Conservation (phyloP, 2,113 vertebrate species). For the Ursus arctos region DNA sequence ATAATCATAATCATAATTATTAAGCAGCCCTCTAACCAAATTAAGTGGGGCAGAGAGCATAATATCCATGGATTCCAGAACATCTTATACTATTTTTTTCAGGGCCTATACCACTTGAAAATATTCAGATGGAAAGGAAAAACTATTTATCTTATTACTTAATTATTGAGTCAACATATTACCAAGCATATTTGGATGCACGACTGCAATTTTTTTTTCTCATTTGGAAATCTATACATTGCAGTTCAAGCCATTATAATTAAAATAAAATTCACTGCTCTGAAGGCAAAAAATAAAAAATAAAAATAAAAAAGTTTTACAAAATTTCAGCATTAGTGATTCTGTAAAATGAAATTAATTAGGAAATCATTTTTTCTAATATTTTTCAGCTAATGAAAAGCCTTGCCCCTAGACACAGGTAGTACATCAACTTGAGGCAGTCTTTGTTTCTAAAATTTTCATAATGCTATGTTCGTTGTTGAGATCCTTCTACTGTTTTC, state of each 20-base stretch:
- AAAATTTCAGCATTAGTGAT: neutral
- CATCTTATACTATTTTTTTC: neutral
- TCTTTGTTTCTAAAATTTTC: neutral
- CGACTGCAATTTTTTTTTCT: neutral
- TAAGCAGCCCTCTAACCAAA: neutral
- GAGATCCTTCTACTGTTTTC: neutral
- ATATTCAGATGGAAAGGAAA: too few species aligned
- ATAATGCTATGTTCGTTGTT: neutral
- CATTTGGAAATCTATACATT: neutral
- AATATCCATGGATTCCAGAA: neutral
- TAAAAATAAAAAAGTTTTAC: neutral
- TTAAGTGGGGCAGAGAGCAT: neutral
- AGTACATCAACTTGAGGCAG: neutral
- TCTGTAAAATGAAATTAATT: neutral
- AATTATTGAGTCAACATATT: neutral
- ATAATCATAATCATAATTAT: neutral
- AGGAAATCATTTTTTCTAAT: neutral
- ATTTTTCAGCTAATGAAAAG: neutral
- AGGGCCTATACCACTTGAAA: neutral
- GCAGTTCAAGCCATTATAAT: neutral
- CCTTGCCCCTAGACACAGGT: neutral
- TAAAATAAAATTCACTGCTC: slow-evolving; percentile 1
- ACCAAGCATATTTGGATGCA: neutral
- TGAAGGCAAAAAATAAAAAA: neutral
- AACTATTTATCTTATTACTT: neutral